phyloP scores from a whole-genome alignment of 2,113 vertebrate species.

The Coptodon bakossiorum region DNA sequence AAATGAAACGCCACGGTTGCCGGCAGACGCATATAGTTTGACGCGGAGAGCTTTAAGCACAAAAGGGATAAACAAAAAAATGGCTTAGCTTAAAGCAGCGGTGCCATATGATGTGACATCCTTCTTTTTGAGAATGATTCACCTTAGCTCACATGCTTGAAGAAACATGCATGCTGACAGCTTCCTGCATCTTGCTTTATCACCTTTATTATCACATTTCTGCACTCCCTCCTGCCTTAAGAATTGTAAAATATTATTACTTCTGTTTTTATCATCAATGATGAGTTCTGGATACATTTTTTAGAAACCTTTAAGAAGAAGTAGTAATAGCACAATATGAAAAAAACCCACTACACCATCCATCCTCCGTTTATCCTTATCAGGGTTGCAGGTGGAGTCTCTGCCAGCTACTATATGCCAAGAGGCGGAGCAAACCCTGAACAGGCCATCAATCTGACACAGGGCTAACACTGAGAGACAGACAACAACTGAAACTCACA shows the following conservation, averaged over 20 bases:
- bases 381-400: background rate
- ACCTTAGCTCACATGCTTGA: background rate
- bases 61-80: background rate
- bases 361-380: background rate
- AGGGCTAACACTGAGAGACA: background rate
- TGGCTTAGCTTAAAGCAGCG: background rate
- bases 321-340: background rate
- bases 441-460: background rate
- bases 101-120: background rate
- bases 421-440: accelerated
- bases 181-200: background rate
- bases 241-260: background rate
- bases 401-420: background rate
- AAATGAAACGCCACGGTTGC: constrained; percentile 2
- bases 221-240: background rate
- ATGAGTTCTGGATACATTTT: background rate
- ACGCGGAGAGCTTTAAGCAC: background rate
- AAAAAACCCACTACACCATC: background rate
- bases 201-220: background rate
- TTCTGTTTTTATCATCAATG: background rate
- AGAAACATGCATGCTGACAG: background rate
- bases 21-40: background rate
- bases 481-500: background rate
- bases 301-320: background rate
- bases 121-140: background rate